These are phyloP conservation scores for Mythimna lalbum DNA, from an alignment of 2,888 invertebrate species.

Conservation along the genomic window DNA sequence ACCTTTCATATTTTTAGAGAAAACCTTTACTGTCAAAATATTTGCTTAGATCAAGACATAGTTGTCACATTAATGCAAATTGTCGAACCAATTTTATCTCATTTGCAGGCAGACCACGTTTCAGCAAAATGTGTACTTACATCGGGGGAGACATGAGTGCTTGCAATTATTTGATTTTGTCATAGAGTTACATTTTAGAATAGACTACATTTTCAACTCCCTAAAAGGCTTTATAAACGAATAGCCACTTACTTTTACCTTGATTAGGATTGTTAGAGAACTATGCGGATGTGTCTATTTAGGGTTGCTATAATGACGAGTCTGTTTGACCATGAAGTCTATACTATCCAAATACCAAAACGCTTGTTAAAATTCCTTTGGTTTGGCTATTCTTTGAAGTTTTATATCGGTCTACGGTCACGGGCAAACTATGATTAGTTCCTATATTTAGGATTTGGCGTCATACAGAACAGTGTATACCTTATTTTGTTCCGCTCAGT, in stretches of 20 bases:
- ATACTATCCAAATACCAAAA: conserved; percentile 33
- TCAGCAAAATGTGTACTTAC: conserved; percentile 40
- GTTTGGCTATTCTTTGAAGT: conserved; percentile 32
- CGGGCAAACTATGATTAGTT: conserved; percentile 40
- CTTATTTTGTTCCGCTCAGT: conserved; percentile 49
- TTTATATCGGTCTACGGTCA: conserved; percentile 50
- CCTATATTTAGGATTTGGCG: conserved; percentile 44
- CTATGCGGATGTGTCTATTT: neutral
- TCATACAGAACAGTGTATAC: conserved; percentile 38
- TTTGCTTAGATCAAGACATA: conserved; percentile 8
- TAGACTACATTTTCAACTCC: neutral
- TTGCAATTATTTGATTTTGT: conserved; percentile 34
- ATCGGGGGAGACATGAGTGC: conserved; percentile 24
- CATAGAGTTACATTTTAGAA: conserved; percentile 1
- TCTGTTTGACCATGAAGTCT: conserved; percentile 11
- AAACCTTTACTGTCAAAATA: conserved; percentile 21
- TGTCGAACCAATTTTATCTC: conserved; percentile 39
- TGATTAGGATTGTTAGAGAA: conserved; percentile 3
- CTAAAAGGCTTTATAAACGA: neutral
- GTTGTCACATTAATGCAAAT: conserved; percentile 54
- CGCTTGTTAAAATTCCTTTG: conserved; percentile 27
- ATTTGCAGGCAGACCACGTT: conserved; percentile 60
- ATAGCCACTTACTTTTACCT: neutral
- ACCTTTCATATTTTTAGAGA: conserved; percentile 5
- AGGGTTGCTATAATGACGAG: neutral